Evolutionary conservation across 1,140 invertebrate species (phyloP).

Genomic region (Lepeophtheirus salmonis): DNA sequence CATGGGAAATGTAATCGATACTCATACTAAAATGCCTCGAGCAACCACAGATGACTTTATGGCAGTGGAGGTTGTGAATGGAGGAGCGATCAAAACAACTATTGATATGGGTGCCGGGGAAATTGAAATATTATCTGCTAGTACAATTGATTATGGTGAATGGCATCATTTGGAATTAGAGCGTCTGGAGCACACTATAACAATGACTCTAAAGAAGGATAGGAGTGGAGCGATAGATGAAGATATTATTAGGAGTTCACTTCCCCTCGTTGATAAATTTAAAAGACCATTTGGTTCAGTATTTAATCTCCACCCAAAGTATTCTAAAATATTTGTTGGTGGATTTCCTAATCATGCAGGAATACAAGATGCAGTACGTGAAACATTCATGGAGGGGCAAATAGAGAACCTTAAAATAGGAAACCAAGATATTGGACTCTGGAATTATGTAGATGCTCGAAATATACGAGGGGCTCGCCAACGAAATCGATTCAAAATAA

Average conservation of each 20-base stretch:
- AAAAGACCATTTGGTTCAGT: conserved; percentile 34
- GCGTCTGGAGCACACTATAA: conserved; percentile 30
- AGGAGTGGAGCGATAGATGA: conserved; percentile 36
- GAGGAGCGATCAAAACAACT: conserved; percentile 58
- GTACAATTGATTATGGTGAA: conserved; percentile 1
- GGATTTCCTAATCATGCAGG: conserved; percentile 43
- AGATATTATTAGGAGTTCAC: conserved; percentile 38
- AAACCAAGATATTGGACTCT: conserved; percentile 67
- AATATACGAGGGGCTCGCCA: conserved; percentile 46
- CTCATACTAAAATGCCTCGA: conserved; percentile 35
- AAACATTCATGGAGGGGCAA: conserved; percentile 59
- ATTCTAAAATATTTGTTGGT: conserved; percentile 73
- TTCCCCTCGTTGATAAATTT: conserved; percentile 35
- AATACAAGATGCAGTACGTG: conserved; percentile 36
- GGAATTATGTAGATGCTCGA: conserved; percentile 67
- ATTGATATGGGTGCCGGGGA: conserved; percentile 67
- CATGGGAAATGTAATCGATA: conserved; percentile 63
- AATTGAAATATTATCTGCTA: neutral
- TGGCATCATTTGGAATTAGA: conserved; percentile 9
- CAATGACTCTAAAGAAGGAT: conserved; percentile 48
- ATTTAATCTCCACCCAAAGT: conserved; percentile 62
- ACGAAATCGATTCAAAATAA: conserved; percentile 1
- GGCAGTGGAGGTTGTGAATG: conserved; percentile 62
- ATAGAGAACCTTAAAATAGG: conserved; percentile 79
- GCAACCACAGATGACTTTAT: conserved; percentile 67